Conservation (phyloP, 2,888 invertebrate species). For the Tribolium freemani region DNA sequence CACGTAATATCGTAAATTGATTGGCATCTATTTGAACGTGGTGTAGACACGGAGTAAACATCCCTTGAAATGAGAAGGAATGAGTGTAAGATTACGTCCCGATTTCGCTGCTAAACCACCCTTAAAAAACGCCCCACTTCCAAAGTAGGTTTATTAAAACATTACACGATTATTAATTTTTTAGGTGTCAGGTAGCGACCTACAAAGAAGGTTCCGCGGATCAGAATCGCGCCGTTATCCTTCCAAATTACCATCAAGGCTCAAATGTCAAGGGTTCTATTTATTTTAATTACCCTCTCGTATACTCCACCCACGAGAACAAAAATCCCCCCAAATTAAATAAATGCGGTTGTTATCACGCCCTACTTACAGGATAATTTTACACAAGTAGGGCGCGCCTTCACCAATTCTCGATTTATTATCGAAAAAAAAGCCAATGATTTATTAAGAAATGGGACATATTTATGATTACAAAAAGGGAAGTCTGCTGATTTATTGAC, state of each 20-base stretch:
- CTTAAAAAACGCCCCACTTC: constrained; percentile 34
- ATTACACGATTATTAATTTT: constrained; percentile 23
- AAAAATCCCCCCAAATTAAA: background rate
- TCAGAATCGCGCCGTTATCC: background rate
- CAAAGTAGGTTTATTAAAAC: constrained; percentile 29
- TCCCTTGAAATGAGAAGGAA: constrained; percentile 21
- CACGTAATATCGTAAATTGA: constrained; percentile 5
- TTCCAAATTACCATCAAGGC: background rate
- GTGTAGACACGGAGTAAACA: constrained; percentile 31
- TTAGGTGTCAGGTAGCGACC: constrained; percentile 21
- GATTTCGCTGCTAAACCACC: constrained; percentile 23
- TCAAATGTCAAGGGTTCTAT: constrained; percentile 28
- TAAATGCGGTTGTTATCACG: constrained; percentile 1
- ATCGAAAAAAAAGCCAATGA: constrained; percentile 17
- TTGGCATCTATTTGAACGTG: constrained; percentile 13
- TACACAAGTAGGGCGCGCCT: constrained; percentile 10
- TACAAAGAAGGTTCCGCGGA: constrained; percentile 16
- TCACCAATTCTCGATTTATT: constrained; percentile 15
- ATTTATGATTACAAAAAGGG: constrained; percentile 14
- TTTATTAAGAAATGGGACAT: constrained; percentile 17
- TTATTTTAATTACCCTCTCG: constrained; percentile 19
- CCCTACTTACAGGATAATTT: constrained; percentile 21
- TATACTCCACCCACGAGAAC: constrained; percentile 10
- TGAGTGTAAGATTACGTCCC: constrained; percentile 24
- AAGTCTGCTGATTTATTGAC: constrained; percentile 14